A percentile compares a stretch with the other conserved stretches of the same genome.
These are phyloP conservation scores for Listronotus bonariensis DNA, from an alignment of 1,140 invertebrate genomes.

Conservation along the genomic window DNA sequence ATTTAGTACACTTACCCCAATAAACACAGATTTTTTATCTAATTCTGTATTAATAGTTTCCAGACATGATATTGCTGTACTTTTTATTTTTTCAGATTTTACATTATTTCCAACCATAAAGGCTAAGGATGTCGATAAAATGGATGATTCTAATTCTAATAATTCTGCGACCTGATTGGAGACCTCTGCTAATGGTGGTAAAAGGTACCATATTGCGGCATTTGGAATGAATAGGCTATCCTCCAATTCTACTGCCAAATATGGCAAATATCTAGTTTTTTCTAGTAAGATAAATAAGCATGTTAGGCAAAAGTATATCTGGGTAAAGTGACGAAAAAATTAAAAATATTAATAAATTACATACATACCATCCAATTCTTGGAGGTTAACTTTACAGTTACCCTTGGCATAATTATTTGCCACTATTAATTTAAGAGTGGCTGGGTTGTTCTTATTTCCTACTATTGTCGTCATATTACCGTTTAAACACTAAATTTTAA, in stretches of 20 bases:
- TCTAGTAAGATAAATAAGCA: slow-evolving; percentile 4
- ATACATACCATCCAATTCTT: slow-evolving; percentile 19
- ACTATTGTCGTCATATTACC: slow-evolving; percentile 16
- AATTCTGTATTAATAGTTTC: slow-evolving; percentile 56
- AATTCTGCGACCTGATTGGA: slow-evolving; percentile 62
- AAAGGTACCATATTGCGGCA: slow-evolving; percentile 62
- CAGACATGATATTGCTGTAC: slow-evolving; percentile 56
- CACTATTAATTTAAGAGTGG: slow-evolving; percentile 70
- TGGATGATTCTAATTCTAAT: slow-evolving; percentile 76
- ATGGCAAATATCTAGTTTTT: slow-evolving; percentile 57
- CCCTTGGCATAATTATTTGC: slow-evolving; percentile 65
- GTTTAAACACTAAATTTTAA: no score
- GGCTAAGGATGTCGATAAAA: slow-evolving; percentile 65
- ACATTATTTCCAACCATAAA: slow-evolving; percentile 56
- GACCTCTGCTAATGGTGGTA: slow-evolving; percentile 53
- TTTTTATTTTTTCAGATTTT: slow-evolving; percentile 58
- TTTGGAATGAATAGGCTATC: slow-evolving; percentile 61
- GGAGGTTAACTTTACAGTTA: slow-evolving; percentile 61
- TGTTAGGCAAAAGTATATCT: not conserved
- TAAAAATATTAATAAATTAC: not conserved
- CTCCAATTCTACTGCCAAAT: slow-evolving; percentile 57
- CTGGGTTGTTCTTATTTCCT: slow-evolving; percentile 70
- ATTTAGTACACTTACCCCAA: slow-evolving; percentile 36
- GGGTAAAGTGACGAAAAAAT: not conserved
- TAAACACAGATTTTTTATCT: slow-evolving; percentile 31